Evolutionary conservation across 2,888 invertebrate species (phyloP), one percentile per base, ranked within the genome.

Genomic region (Caenorhabditis sp.): DNA sequence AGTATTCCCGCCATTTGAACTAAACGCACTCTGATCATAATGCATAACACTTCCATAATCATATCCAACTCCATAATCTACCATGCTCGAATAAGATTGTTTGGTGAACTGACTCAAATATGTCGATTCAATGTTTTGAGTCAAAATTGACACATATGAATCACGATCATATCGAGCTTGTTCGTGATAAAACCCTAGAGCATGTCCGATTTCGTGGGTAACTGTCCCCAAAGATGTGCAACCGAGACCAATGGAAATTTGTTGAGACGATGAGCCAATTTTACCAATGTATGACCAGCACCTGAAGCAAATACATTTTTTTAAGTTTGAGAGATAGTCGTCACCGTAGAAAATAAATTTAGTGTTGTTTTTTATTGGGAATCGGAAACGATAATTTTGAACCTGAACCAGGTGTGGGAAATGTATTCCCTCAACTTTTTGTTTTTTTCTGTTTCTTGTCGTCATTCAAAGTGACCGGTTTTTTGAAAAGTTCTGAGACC

Each of bases 11-110:
- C 82, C 81, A 58, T 70, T 77, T 1, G 76, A 66, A 8, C 81
- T 66, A 63, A 84, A 84, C 10, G 78, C 67, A 66, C 77, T 60
- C 37, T 77, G 81, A 53, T 83, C 84, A 67, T 86, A 86, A 69
- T 86, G 86, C 86, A 86, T 86, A 4, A 84, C 83, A 12, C 81
- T 83, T 53, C 84, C 84, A 55, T 81, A 77, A 63, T 86, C 86
- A 62, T 86, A 86, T 8, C 76, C 70, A 36, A 86, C 82, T 24
- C 82, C 82, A 66, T 81, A 84, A 50, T 83, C 81, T 17, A 78
- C 66, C 74, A 81, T 78, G 4, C 70, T 66, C 0, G 78, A 76
- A 23, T 62, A 69, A 12, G 69, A 71, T 61, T 82, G 81, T 50
- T 85, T 84, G 14, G 81, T 69, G 64, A 85, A 85, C 58, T 85